Evolutionary conservation across 1,140 invertebrate genomes (phyloP), one percentile per base, ranked within the genome.

Genomic region (Aethina tumida): DNA sequence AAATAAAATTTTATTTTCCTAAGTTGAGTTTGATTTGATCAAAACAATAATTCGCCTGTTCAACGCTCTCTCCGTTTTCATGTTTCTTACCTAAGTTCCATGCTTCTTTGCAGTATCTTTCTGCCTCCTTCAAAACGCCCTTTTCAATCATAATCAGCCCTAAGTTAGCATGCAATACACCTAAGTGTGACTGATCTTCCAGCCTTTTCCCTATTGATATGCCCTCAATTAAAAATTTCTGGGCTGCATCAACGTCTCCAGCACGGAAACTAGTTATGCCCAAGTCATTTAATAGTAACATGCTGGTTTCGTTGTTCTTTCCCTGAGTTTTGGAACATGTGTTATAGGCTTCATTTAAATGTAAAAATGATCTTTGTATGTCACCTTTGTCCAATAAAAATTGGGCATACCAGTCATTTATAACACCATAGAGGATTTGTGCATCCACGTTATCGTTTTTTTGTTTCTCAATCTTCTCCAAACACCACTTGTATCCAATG

Each of bases 201-300:
- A 83, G 56, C 47, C 65, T 62, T 53, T 67, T 69, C 4, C 79
- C 84, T 41, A 83, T 59, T 46, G 74, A 59, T 32, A 83, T 69
- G 3, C 87, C 89, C 62, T 79, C 63, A 45, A 72, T 66, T 25
- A 94, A 70, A 56, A 79, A 81, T 17, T 67, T 51, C 47, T 84
- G 71, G 18, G 89, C 84, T 43, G 73, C 66, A 26, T 78, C 71
- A 42, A 76, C 66, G 41, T 85, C 71, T 41, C 79, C 65, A 66
- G 65, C 66, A 51, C 73, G 49, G 64, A 74, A 76, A 42, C 72
- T 75, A 7, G 84, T 71, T 27, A 79, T 82, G 21, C 83, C 89
- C 37, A 94, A 68, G 60, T 94, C 85, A 71, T 92, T 94, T 5
- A 93, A 59, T 22, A 93, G 67, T 14, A 87, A 64, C 12, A 88